Conservation (phyloP, 2,888 invertebrate genomes). For the Hypercompe scribonia region DNA sequence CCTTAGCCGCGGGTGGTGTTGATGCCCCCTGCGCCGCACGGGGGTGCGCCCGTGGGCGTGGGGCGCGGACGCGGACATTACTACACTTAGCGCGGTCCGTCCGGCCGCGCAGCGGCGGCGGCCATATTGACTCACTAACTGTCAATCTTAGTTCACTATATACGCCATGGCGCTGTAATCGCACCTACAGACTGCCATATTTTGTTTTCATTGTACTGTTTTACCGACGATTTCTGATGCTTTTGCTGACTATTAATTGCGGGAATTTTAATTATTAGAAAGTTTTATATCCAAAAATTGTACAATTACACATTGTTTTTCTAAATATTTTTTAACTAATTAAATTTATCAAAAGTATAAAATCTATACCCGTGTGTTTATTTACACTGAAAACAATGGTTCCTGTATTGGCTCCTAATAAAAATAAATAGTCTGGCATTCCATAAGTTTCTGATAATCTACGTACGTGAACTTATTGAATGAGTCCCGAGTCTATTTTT, state of each 20-base stretch:
- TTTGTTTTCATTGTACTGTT: slow-evolving; percentile 72
- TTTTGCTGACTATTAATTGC: slow-evolving; percentile 57
- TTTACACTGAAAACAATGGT: background rate
- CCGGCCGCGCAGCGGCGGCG: slow-evolving; percentile 85
- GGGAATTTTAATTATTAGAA: slow-evolving; percentile 59
- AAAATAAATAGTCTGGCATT: slow-evolving; percentile 35
- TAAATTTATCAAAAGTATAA: background rate
- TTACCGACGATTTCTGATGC: slow-evolving; percentile 67
- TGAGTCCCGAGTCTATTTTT: slow-evolving; percentile 75
- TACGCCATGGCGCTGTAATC: slow-evolving; percentile 77
- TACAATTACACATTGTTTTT: background rate
- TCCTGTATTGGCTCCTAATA: background rate
- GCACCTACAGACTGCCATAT: slow-evolving; percentile 71
- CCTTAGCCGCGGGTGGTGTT: slow-evolving; percentile 91
- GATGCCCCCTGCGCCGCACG: slow-evolving; percentile 90
- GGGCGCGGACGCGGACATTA: slow-evolving; percentile 87
- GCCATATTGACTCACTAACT: slow-evolving; percentile 88
- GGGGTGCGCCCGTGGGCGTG: slow-evolving; percentile 87
- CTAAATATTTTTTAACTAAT: background rate
- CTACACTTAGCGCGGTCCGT: slow-evolving; percentile 77
- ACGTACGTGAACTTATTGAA: slow-evolving; percentile 58
- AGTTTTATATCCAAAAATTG: background rate
- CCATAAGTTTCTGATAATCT: slow-evolving; percentile 35
- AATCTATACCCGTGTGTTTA: background rate
- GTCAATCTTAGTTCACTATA: slow-evolving; percentile 57